phyloP scores from a whole-genome alignment of 2,797 vertebrate genomes.

The Intellagama lesueurii region DNA sequence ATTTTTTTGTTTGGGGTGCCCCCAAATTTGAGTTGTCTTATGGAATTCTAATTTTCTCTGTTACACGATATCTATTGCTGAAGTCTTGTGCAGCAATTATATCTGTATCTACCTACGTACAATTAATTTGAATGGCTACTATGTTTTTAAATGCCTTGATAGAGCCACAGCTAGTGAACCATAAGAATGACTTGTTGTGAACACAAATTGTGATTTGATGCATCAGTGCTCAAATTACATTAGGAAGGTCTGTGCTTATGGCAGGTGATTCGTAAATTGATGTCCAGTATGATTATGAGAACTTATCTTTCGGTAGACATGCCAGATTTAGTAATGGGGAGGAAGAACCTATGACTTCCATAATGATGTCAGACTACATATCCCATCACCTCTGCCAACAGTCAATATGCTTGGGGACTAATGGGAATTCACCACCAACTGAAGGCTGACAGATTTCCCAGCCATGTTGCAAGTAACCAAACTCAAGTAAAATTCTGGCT shows the following conservation, averaged over 20 bases:
- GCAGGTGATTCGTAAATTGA: not conserved
- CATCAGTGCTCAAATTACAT: not conserved
- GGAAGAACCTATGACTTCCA: not conserved
- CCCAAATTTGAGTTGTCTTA: too few relatives aligned
- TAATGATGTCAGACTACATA: not conserved
- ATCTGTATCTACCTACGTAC: too few relatives aligned
- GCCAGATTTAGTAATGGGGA: not conserved
- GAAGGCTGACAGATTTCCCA: too few relatives aligned
- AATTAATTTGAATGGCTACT: too few relatives aligned
- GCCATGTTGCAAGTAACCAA: too few relatives aligned
- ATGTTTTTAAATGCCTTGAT: not conserved
- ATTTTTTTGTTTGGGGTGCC: too few relatives aligned
- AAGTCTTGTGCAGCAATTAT: too few relatives aligned
- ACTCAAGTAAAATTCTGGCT: not conserved
- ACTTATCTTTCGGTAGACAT: not conserved
- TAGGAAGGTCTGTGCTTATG: not conserved
- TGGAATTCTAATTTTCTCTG: too few relatives aligned
- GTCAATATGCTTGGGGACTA: not conserved
- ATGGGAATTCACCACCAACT: not conserved
- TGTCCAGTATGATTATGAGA: not conserved
- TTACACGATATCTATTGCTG: too few relatives aligned
- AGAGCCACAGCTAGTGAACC: not conserved
- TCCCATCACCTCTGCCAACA: not conserved
- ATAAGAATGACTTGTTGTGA: slow-evolving; percentile 3
- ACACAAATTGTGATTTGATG: not conserved